Evolutionary conservation across 1,140 invertebrate genomes (phyloP), one percentile per base, ranked within the genome.

Genomic region (Lineus longissimus): DNA sequence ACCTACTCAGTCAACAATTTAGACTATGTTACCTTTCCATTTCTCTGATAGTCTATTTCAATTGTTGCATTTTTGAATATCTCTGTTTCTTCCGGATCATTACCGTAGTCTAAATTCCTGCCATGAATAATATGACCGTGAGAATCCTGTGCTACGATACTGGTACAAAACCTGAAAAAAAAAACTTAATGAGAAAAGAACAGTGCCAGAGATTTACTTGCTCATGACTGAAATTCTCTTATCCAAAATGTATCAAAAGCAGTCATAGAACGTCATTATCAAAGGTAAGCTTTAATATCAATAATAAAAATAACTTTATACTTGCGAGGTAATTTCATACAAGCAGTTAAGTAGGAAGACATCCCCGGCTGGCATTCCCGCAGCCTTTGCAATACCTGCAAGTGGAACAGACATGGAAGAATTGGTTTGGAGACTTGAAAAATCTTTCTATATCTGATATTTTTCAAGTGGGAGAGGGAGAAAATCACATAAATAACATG

Each of bases 121-220:
- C 74, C 74, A 61, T 79, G 77, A 69, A 74, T 74, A n/a, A 79
- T 77, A 19, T 63, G 45, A 17, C 75, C 72, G 29, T 71, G 70
- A 9, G 15, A 22, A 58, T 77, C 72, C 61, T 77, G 70, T 7
- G 72, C 74, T 15, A 79, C 72, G 30, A 79, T 77, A 59, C 76
- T 77, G 17, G 77, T 79, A 60, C 77, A 79, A 59, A 72, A 77
- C 15, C 75, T 77, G 64, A 2, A 65, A 25, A 27, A 45, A 4
- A 59, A 15, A 23, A 58, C 45, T 31, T 25, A 23, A 13, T 43
- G 17, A 7, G 1, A 1, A 2, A 2, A 11, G 29, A 43, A 45
- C 2, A 41, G 23, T 31, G 30, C 23, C n/a, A n/a, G n/a, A n/a
- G n/a, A n/a, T n/a, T n/a, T n/a, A n/a, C n/a, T n/a, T n/a, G n/a